A percentile compares a stretch with the other conserved stretches of the same genome.
These are phyloP conservation scores for Dynastes maya DNA, from an alignment of 2,888 invertebrate species.

Conservation along the genomic window DNA sequence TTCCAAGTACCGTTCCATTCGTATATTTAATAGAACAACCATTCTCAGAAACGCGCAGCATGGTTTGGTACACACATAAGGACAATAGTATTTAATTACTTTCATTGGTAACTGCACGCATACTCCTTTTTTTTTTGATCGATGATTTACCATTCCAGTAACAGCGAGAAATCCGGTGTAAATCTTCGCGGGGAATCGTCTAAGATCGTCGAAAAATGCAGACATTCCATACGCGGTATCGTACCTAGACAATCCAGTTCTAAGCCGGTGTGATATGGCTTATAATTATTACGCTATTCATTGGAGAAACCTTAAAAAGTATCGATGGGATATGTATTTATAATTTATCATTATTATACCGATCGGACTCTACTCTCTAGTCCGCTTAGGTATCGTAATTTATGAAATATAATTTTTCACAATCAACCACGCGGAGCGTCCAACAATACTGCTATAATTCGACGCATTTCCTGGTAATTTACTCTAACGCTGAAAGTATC, in stretches of 20 bases:
- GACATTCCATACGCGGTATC: too few relatives aligned
- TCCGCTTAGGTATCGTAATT: slow-evolving; percentile 7
- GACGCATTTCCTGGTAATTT: slow-evolving; percentile 40
- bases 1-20: too few relatives aligned
- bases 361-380: neutral
- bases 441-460: slow-evolving; percentile 24
- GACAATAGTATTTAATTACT: slow-evolving; percentile 31
- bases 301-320: slow-evolving; percentile 20
- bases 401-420: slow-evolving; percentile 37
- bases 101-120: neutral
- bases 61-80: slow-evolving; percentile 1
- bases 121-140: neutral
- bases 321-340: slow-evolving; percentile 11
- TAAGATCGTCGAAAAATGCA: too few relatives aligned
- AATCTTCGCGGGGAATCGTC: slow-evolving; percentile 1
- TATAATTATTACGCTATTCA: slow-evolving; percentile 28
- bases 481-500: slow-evolving; percentile 30
- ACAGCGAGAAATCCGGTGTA: neutral
- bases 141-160: neutral
- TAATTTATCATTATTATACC: slow-evolving; percentile 29
- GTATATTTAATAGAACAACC: neutral
- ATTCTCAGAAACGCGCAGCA: slow-evolving; percentile 8
- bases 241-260: neutral
- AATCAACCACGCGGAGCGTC: slow-evolving; percentile 7
- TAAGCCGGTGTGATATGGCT: slow-evolving; percentile 8